A percentile compares a stretch with the other conserved stretches of the same genome.
phyloP scores from a whole-genome alignment of 2,113 vertebrate genomes.

The Oxyura jamaicensis region DNA sequence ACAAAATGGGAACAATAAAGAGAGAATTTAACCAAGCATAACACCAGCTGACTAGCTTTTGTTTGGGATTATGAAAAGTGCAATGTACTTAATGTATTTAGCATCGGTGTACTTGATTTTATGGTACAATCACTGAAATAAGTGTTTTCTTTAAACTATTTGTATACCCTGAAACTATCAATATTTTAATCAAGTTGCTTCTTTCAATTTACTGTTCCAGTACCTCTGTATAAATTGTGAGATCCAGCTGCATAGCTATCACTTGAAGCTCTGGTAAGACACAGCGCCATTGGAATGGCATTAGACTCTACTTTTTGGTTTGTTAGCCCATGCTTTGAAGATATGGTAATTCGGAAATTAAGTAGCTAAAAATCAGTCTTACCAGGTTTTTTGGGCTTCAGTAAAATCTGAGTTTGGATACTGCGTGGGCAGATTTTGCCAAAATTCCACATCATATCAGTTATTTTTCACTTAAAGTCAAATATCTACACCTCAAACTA shows the following conservation, averaged over 20 bases:
- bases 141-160: neutral
- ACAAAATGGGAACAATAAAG: rapidly evolving
- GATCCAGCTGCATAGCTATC: neutral
- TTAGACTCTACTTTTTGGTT: neutral
- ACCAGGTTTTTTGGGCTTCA: neutral
- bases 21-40: neutral
- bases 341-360: neutral
- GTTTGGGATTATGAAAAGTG: neutral
- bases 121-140: neutral
- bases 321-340: neutral
- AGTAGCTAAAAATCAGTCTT: neutral
- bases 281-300: neutral
- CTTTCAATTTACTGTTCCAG: neutral
- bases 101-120: neutral
- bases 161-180: neutral
- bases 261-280: neutral
- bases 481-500: neutral
- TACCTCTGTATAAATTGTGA: too few species aligned
- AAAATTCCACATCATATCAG: neutral
- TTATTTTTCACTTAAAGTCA: neutral
- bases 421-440: neutral
- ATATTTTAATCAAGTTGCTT: neutral
- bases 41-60: neutral
- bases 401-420: neutral
- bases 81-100: neutral